Evolutionary conservation across 2,888 invertebrate species (phyloP), one percentile per base, ranked within the genome.

Genomic region (Spisula subtruncata): DNA sequence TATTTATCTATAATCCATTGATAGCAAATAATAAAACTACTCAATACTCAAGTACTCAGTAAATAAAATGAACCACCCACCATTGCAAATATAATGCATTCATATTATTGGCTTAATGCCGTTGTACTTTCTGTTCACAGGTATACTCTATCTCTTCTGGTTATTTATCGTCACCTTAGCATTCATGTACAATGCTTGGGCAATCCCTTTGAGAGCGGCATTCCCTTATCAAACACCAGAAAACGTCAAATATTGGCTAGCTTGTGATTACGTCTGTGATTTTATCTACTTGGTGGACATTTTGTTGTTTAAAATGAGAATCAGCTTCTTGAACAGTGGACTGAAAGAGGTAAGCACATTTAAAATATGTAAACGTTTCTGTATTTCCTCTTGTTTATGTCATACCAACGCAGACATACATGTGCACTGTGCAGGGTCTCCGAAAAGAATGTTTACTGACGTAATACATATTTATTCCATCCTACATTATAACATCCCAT

Each of bases 211-310:
- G 48, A 92, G 97, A 41, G 96, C 95, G 8, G 94, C 96, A 10
- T 97, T 97, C 89, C 94, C 95, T 0, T 96, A 96, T 89, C 96
- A 96, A 92, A 96, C 95, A 0, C 79, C 89, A 0, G 93, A 92
- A n/a, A 96, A 96, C 89, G 86, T 95, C 29, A 88, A 90, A 25
- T 95, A 95, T 91, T 97, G 97, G 97, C 93, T 96, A 83, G 84
- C 94, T 16, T 89, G 91, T 54, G 97, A 97, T 93, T 97, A 96
- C 89, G 41, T 95, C 14, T 94, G 94, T 83, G 97, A 97, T 92
- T 82, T 96, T 75, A 92, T 97, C 81, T 97, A 97, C 93, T 81
- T 97, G 25, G 81, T 96, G 14, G 97, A 97, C 91, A 96, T 97
- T 29, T n/a, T 96, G n/a, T 85, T 96, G 48, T 95, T 97, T 90